Conservation (phyloP, 2,113 vertebrate genomes). For the Mustela lutreola region DNA sequence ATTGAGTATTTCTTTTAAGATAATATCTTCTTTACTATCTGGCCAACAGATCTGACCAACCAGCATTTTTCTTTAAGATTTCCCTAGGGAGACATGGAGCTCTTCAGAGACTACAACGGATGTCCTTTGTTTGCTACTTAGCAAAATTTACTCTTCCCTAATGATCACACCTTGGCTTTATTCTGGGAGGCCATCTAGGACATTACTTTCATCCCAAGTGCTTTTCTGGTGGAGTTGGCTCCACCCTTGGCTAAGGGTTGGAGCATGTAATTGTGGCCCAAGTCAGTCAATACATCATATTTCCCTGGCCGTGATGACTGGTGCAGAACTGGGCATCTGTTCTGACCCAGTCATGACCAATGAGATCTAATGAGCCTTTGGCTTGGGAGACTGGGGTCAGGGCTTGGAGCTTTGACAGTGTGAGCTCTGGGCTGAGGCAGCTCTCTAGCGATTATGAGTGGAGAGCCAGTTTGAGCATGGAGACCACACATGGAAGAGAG, state of each 20-base stretch:
- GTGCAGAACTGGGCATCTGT: neutral
- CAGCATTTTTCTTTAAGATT: slow-evolving; percentile 25
- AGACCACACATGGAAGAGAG: neutral
- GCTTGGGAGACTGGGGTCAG: neutral
- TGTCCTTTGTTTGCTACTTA: neutral
- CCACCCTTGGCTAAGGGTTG: neutral
- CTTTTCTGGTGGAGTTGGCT: neutral
- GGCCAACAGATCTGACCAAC: neutral
- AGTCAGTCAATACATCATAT: neutral
- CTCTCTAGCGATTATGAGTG: neutral
- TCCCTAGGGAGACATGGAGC: neutral
- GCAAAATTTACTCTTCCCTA: slow-evolving; percentile 22
- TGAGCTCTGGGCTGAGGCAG: neutral
- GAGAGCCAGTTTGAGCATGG: neutral
- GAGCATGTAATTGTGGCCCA: neutral
- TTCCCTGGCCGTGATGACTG: neutral
- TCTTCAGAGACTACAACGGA: neutral
- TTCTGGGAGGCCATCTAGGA: neutral
- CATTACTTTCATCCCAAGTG: neutral
- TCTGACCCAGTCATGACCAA: neutral
- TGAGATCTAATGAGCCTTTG: neutral
- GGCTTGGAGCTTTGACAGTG: neutral
- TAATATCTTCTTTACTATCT: neutral
- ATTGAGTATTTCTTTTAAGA: neutral
- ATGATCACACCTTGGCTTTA: neutral